These are phyloP conservation scores for Microctonus hyperodae DNA, from an alignment of 2,888 invertebrate genomes.

Conservation along the genomic window DNA sequence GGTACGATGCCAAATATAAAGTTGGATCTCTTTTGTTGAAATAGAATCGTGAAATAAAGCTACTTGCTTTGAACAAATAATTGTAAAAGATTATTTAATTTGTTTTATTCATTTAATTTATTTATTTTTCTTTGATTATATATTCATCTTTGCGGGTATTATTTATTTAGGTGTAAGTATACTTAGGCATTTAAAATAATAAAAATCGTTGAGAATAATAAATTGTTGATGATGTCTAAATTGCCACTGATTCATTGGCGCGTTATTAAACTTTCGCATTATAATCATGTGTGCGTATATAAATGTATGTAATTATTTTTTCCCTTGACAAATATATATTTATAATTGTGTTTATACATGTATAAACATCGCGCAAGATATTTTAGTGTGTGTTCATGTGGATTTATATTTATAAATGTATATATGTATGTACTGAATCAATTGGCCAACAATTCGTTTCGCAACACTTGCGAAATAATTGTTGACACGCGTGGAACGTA, in stretches of 20 bases:
- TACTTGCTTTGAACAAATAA: too few species aligned
- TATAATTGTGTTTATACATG: background rate
- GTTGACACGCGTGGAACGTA: slow-evolving; percentile 27
- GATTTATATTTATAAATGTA: background rate
- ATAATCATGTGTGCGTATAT: background rate
- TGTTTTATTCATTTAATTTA: too few species aligned
- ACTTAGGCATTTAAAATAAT: background rate
- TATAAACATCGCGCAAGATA: background rate
- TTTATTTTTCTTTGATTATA: background rate
- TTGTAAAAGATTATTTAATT: too few species aligned
- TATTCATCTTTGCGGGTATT: background rate
- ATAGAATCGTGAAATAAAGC: background rate
- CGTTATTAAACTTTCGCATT: slow-evolving; percentile 6
- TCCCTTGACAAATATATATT: background rate
- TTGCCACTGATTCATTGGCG: slow-evolving; percentile 11
- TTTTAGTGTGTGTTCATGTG: background rate
- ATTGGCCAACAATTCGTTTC: slow-evolving; percentile 31
- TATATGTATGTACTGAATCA: slow-evolving; percentile 7
- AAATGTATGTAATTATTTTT: background rate
- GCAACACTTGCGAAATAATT: slow-evolving; percentile 31
- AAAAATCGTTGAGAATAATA: background rate
- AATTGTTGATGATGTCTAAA: background rate
- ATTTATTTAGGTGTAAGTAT: background rate
- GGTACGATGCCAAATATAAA: background rate
- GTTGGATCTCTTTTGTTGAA: background rate